These are phyloP conservation scores for Diploscapter pachys DNA, from an alignment of 1,140 invertebrate species.

Conservation along the genomic window DNA sequence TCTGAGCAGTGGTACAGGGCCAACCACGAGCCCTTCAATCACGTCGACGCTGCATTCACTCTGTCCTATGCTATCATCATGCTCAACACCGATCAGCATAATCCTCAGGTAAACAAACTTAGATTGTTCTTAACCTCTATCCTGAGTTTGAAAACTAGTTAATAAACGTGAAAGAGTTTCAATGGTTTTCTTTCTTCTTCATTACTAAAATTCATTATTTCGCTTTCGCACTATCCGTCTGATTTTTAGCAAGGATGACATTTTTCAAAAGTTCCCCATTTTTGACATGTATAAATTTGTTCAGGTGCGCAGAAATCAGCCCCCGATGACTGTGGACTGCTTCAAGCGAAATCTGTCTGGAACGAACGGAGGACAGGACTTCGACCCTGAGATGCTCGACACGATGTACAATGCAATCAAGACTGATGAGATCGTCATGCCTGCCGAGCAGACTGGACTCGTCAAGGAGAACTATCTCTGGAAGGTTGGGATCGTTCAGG, in stretches of 20 bases:
- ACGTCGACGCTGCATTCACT: conserved; percentile 92
- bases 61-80: conserved; percentile 97
- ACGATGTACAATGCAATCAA: conserved; percentile 91
- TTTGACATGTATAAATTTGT: background rate
- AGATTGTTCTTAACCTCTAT: too few relatives aligned
- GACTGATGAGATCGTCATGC: conserved; percentile 98
- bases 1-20: conserved; percentile 64
- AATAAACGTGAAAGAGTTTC: too few relatives aligned
- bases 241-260: too few relatives aligned
- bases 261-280: too few relatives aligned
- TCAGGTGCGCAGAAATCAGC: conserved; percentile 49
- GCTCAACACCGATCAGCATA: conserved; percentile 99
- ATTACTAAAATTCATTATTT: too few relatives aligned
- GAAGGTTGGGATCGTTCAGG: conserved; percentile 66
- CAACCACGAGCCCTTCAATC: conserved; percentile 86
- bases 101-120: conserved; percentile 65
- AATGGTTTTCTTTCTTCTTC: too few relatives aligned
- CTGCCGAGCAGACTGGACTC: conserved; percentile 88
- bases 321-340: conserved; percentile 66
- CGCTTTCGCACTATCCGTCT: too few relatives aligned
- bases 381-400: conserved; percentile 87
- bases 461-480: conserved; percentile 95
- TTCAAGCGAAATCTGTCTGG: conserved; percentile 85
- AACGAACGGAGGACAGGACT: conserved; percentile 86
- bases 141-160: too few relatives aligned